These are phyloP conservation scores for Leptopilina drosophilae DNA, from an alignment of 2,888 invertebrate genomes.

Conservation along the genomic window DNA sequence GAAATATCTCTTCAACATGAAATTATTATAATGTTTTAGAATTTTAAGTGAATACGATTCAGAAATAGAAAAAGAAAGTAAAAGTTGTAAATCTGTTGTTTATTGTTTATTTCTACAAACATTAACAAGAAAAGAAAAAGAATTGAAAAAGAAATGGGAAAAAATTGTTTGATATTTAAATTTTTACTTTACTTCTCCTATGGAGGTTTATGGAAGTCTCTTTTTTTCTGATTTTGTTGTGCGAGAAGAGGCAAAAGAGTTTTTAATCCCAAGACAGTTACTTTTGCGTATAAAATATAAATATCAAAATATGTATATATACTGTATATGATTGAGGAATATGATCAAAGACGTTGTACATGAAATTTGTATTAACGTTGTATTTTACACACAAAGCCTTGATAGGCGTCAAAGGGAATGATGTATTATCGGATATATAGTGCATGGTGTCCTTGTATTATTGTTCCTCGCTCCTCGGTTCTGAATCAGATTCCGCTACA, in stretches of 20 bases:
- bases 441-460: conserved; percentile 5
- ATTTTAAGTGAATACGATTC: too few species aligned
- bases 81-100: too few species aligned
- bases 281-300: neutral
- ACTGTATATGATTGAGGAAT: neutral
- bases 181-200: too few species aligned
- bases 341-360: conserved; percentile 32
- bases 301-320: too few species aligned
- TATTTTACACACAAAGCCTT: conserved; percentile 22
- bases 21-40: neutral
- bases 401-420: conserved; percentile 32
- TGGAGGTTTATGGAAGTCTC: too few species aligned
- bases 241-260: conserved; percentile 5
- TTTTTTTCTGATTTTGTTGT: neutral
- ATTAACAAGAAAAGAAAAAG: too few species aligned
- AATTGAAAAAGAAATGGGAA: too few species aligned
- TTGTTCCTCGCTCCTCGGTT: neutral
- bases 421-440: conserved; percentile 35
- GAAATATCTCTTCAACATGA: neutral
- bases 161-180: too few species aligned
- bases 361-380: conserved; percentile 32
- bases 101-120: too few species aligned
- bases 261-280: conserved; percentile 1
- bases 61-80: too few species aligned
- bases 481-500: conserved; percentile 20